A percentile compares a stretch with the other conserved stretches of the same genome.
Evolutionary conservation across 1,140 invertebrate species (phyloP).

Genomic region (Heliothis subflexa): DNA sequence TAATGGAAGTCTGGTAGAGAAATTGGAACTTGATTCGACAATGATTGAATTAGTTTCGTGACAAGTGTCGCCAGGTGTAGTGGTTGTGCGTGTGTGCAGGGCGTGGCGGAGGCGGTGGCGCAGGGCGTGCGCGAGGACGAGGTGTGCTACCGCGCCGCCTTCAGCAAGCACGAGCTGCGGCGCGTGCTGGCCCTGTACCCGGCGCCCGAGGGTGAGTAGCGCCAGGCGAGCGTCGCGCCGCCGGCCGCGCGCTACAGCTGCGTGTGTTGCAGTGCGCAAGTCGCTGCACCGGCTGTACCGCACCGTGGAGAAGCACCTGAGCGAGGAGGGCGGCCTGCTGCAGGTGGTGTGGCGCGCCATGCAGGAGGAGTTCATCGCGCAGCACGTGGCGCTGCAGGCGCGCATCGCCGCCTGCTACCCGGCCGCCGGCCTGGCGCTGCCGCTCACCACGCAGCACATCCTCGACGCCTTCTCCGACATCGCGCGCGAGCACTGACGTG

Average conservation of each 20-base stretch:
- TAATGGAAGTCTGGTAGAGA: too few relatives aligned
- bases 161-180: slow-evolving; percentile 98
- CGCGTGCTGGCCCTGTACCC: slow-evolving; percentile 99
- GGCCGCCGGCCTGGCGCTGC: slow-evolving; percentile 96
- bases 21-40: too few relatives aligned
- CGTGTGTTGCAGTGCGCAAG: slow-evolving; percentile 91
- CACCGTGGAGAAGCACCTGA: slow-evolving; percentile 99
- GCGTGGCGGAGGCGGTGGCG: slow-evolving; percentile 95
- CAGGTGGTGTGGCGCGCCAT: slow-evolving; percentile 99
- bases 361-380: slow-evolving; percentile 99
- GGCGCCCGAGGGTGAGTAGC: slow-evolving; percentile 89
- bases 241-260: neutral
- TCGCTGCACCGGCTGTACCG: slow-evolving; percentile 97
- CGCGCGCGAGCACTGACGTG: slow-evolving; percentile 90
- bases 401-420: slow-evolving; percentile 98
- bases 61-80: slow-evolving; percentile 43
- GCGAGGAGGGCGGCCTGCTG: slow-evolving; percentile 97
- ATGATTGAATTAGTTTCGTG: too few relatives aligned
- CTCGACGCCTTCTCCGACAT: slow-evolving; percentile 99
- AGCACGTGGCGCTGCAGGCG: slow-evolving; percentile 97
- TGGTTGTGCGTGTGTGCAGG: slow-evolving; percentile 83
- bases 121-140: slow-evolving; percentile 99
- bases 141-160: slow-evolving; percentile 99
- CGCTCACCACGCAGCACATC: slow-evolving; percentile 98
- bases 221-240: neutral